Evolutionary conservation across 2,113 vertebrate genomes (phyloP).

Genomic region (Paradoxurus hermaphroditus): DNA sequence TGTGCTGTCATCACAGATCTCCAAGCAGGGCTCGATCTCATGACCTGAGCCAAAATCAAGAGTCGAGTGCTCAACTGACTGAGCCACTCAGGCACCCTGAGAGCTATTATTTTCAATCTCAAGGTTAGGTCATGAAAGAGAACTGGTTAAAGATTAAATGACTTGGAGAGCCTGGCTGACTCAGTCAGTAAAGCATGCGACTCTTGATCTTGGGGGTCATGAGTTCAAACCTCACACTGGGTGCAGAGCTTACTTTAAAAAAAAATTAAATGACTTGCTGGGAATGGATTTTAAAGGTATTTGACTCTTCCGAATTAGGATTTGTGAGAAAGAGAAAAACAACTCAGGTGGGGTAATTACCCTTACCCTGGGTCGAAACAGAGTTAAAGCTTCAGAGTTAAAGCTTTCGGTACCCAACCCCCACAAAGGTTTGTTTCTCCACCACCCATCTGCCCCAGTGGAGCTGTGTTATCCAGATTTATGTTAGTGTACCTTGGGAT

Average conservation of each 20-base stretch:
- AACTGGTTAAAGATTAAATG: slow-evolving; percentile 46
- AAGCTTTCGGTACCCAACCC: background rate
- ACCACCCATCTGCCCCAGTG: background rate
- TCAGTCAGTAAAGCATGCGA: background rate
- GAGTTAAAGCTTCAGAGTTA: background rate
- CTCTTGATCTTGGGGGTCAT: background rate
- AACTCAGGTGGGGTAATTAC: background rate
- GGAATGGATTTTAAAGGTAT: background rate
- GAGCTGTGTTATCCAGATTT: background rate
- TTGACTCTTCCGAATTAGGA: background rate
- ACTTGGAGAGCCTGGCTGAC: background rate
- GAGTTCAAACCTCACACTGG: background rate
- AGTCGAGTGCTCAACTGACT: background rate
- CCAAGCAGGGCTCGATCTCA: background rate
- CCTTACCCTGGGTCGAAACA: background rate
- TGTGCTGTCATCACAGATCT: background rate
- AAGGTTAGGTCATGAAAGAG: slow-evolving; percentile 19
- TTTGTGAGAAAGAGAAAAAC: background rate
- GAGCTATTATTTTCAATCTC: slow-evolving; percentile 27
- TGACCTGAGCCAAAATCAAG: background rate
- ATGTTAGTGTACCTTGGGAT: background rate
- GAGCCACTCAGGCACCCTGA: background rate
- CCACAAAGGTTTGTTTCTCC: background rate
- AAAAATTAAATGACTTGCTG: slow-evolving; percentile 1
- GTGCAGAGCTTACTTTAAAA: background rate